These are phyloP conservation scores for Loxodonta africana DNA, from an alignment of 2,113 vertebrate species.

Conservation along the genomic window DNA sequence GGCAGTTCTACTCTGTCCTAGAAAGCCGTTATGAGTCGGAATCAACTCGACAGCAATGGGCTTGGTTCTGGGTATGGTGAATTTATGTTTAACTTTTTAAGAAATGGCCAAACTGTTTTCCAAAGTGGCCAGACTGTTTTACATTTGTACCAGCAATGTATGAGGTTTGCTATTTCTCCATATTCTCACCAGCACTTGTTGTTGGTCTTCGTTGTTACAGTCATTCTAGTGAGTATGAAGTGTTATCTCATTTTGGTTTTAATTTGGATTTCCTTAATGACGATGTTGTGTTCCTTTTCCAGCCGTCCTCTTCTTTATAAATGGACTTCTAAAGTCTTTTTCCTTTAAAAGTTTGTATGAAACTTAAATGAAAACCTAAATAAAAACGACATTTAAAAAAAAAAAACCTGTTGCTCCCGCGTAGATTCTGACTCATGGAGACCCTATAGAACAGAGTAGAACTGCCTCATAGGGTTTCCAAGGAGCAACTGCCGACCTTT, in stretches of 20 bases:
- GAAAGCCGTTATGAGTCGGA: no score
- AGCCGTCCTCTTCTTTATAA: background rate
- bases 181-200: background rate
- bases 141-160: background rate
- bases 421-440: no score
- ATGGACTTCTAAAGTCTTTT: conserved; percentile 32
- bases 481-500: no score
- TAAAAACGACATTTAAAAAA: background rate
- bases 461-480: no score
- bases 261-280: background rate
- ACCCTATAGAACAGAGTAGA: no score
- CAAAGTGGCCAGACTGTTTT: background rate
- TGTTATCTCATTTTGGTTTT: conserved; percentile 3
- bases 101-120: background rate
- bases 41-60: no score
- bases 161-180: background rate
- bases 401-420: no score
- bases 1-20: no score
- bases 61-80: background rate
- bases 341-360: background rate
- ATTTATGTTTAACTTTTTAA: conserved; percentile 32
- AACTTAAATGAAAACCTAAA: conserved; percentile 44
- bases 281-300: background rate
- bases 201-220: background rate
- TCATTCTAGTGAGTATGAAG: background rate